Evolutionary conservation across 1,140 invertebrate species (phyloP), one percentile per base, ranked within the genome.

Genomic region (Drepana arcuata): DNA sequence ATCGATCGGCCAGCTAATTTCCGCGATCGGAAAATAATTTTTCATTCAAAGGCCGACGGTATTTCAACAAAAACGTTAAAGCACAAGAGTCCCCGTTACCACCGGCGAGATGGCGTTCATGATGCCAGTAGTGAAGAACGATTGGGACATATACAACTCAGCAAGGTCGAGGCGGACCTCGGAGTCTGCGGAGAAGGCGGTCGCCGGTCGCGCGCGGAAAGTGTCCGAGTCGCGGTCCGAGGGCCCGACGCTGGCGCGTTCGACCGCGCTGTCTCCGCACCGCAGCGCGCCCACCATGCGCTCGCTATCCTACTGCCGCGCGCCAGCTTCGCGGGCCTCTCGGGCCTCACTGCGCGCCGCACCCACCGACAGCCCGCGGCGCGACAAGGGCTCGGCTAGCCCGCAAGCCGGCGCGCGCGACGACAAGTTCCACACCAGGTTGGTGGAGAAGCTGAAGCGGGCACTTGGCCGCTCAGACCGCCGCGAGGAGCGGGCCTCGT

Each of bases 101-200:
- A 50, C 52, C 71, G 68, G 54, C 63, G 74, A 86, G 72, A 95
- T 95, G 93, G 93, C 93, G 85, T 95, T 95, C 83, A 95, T 95
- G 93, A 94, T 95, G 92, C 93, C 93, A 23, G 93, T 95, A 46
- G 89, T 95, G 73, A 95, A 94, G 86, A 95, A 95, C 82, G 92
- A 95, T 80, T 95, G 92, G 86, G 92, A 95, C 71, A 95, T 95
- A 71, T 95, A 95, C 86, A 93, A 93, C 83, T 91, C 90, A 39
- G 91, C 91, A 73, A 87, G 92, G 34, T 88, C 87, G 39, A 85
- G 92, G 34, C 86, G 90, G 15, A 87, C 87, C 13, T 93, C 91
- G 5, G 92, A 94, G 64, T 90, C 90, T 40, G 89, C 90, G 12
- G 90, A 90, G 82, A 85, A 88, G 46, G 79, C 85, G 34, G 68